Conservation (phyloP, 2,888 invertebrate species). For the Erebia aethiops region DNA sequence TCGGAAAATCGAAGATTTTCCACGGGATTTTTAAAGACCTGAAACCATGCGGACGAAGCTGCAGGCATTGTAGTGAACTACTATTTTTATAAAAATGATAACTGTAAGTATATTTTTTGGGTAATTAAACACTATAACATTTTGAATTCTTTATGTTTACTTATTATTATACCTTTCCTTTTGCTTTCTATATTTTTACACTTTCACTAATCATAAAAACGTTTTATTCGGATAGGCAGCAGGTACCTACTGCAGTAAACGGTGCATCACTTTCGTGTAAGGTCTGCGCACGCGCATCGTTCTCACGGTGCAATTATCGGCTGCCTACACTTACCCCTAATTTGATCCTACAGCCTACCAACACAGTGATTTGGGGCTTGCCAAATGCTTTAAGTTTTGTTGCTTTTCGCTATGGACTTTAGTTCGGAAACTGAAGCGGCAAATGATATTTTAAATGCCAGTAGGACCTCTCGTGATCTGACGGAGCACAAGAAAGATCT, state of each 20-base stretch:
- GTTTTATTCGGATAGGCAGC: slow-evolving; percentile 5
- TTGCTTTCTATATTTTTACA: slow-evolving; percentile 27
- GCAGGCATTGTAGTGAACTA: no score
- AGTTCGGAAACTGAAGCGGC: no score
- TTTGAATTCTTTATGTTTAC: neutral
- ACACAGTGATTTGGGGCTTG: slow-evolving; percentile 8
- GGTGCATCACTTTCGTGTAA: slow-evolving; percentile 35
- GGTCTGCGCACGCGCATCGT: slow-evolving; percentile 49
- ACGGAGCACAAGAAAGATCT: no score
- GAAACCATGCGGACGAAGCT: no score
- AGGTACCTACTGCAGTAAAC: neutral
- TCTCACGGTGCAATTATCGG: slow-evolving; percentile 80
- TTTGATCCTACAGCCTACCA: slow-evolving; percentile 63
- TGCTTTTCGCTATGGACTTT: no score
- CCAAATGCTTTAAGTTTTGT: neutral
- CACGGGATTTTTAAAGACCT: no score
- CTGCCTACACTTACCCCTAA: slow-evolving; percentile 75
- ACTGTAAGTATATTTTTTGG: no score
- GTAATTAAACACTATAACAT: no score
- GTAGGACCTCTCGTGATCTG: no score
- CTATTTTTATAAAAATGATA: no score
- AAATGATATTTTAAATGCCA: no score
- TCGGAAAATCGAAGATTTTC: no score
- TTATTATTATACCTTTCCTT: slow-evolving; percentile 4
- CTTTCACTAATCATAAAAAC: slow-evolving; percentile 20